Percentiles rank a stretch among this genome's conserved stretches.
These are phyloP conservation scores for Epizoanthus illoricatus DNA, from an alignment of 92 coral and sea anemone genomes.

Conservation along the genomic window DNA sequence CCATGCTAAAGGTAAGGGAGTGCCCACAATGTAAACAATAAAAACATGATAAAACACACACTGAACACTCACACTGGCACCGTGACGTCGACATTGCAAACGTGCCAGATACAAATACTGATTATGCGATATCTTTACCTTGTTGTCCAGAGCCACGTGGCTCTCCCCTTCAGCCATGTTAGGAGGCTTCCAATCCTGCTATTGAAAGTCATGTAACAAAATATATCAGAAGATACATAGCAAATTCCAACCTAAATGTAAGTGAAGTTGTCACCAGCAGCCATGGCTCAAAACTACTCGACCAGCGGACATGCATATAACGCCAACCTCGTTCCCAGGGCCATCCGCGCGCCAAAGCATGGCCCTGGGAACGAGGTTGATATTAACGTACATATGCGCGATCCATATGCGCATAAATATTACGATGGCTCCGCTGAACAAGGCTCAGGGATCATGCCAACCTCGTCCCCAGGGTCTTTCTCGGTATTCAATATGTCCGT, in stretches of 20 bases:
- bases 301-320: background rate
- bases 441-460: background rate
- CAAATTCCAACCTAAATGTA: background rate
- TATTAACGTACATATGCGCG: too few species aligned
- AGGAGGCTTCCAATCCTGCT: slow-evolving; percentile 50
- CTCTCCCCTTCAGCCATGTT: slow-evolving; percentile 88
- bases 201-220: slow-evolving; percentile 69
- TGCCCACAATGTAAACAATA: too few species aligned
- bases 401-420: background rate
- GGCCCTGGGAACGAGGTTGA: too few species aligned
- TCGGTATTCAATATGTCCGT: too few species aligned
- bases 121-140: slow-evolving; percentile 55
- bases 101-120: background rate
- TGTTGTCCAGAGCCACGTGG: slow-evolving; percentile 63
- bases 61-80: too few species aligned
- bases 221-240: slow-evolving; percentile 14
- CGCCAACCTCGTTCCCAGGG: too few species aligned
- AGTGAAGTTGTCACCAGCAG: background rate
- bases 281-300: background rate
- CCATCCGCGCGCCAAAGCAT: too few species aligned
- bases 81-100: background rate
- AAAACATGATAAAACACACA: too few species aligned
- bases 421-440: slow-evolving; percentile 5
- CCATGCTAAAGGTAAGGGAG: too few species aligned
- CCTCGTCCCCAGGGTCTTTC: too few species aligned